Base-by-base conservation (phyloP, 2,113 vertebrate genomes). In the Leptodactylus fuscus region DNA sequence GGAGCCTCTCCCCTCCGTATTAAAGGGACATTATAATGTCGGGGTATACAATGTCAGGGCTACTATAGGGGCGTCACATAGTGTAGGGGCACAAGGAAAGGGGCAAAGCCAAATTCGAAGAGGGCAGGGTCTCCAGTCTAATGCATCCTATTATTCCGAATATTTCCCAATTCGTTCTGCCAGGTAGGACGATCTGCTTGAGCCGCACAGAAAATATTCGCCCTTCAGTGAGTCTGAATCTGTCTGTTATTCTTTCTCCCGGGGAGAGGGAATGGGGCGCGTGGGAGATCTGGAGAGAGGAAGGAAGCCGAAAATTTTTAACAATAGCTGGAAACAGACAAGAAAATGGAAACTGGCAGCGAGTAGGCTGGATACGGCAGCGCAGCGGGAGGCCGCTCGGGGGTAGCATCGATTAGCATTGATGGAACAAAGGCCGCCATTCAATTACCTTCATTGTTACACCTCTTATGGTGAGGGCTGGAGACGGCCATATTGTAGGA, bases 281-380 rank as follows among this genome's bases (percentile, higher is more conserved):
- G 77, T 86, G 84, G 84, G 84, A 86, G 84, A 86, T 86, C 77
- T 81, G 84, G 48, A 73, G 49, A 81, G 51, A 81, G 84, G 84
- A 86, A 86, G 84, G 84, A 86, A 86, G 84, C 81, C 84, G n/a
- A 24, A 69, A 71, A 65, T 48, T 77, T 79, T 80, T 71, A 86
- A 86, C 84, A 86, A 86, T 86, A 86, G 84, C 84, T 86, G 84
- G 84, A 86, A 86, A 81, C 77, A 81, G 77, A 80, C 77, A 86
- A 86, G 83, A 86, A 86, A 53, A 86, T 86, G 84, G 84, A 86
- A 86, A 86, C 84, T 81, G 77, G 84, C 84, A 81, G 48, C 22
- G 15, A 58, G 77, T 38, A 22, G 32, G 60, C 74, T 67, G 58
- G 41, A 86, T 49, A 77, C 67, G 27, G 53, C 44, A 58, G 34